These are phyloP conservation scores for Apamea crenata DNA, from an alignment of 2,888 invertebrate genomes.

Conservation along the genomic window DNA sequence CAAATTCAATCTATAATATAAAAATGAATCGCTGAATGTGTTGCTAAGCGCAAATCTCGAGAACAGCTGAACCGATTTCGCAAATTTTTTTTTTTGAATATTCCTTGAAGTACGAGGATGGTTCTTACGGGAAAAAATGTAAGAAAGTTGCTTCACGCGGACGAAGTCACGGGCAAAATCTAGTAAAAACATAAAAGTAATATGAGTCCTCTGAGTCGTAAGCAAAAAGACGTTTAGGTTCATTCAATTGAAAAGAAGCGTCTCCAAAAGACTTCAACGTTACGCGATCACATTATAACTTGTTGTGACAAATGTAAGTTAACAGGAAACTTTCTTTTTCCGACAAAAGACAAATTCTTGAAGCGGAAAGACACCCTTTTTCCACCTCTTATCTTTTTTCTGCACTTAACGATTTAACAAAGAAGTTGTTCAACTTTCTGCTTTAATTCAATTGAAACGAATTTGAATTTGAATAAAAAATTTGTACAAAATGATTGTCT, in stretches of 20 bases:
- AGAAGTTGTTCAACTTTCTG: constrained; percentile 56
- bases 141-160: too few species aligned
- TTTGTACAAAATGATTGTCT: constrained; percentile 51
- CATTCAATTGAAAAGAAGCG: constrained; percentile 9
- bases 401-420: constrained; percentile 61
- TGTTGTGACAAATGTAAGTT: constrained; percentile 36
- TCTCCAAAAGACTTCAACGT: not conserved
- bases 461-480: constrained; percentile 53
- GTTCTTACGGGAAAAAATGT: too few species aligned
- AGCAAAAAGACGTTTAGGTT: not conserved
- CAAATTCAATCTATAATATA: too few species aligned
- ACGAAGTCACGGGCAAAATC: too few species aligned
- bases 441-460: constrained; percentile 57
- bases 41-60: too few species aligned
- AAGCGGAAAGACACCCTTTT: constrained; percentile 49
- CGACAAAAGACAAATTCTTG: constrained; percentile 47
- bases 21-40: too few species aligned
- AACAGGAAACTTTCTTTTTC: constrained; percentile 16
- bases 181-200: not conserved
- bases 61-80: too few species aligned
- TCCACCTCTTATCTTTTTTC: constrained; percentile 27
- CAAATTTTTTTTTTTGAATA: too few species aligned
- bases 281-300: constrained; percentile 38
- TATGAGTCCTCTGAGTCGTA: not conserved
- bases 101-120: too few species aligned